A percentile compares a stretch with the other conserved stretches of the same genome.
Evolutionary conservation across 2,888 invertebrate genomes (phyloP).

Genomic region (Leucoma salicis): DNA sequence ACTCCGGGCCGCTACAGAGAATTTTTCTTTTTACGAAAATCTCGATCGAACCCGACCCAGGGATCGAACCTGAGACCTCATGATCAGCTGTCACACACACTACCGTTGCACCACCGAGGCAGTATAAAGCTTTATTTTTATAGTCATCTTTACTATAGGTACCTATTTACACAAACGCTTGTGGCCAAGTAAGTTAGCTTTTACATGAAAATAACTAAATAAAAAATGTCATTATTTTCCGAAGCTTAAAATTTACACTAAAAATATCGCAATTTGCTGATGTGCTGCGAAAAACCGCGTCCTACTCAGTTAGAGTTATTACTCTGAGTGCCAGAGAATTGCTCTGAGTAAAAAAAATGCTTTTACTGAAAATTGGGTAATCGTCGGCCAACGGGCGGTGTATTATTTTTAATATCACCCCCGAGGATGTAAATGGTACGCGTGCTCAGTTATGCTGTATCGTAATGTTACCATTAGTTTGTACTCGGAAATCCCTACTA

Average conservation of each 20-base stretch:
- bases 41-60: too few species aligned
- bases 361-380: slow-evolving; percentile 68
- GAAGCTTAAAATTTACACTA: slow-evolving; percentile 41
- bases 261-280: slow-evolving; percentile 58
- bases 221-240: too few species aligned
- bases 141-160: too few species aligned
- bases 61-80: too few species aligned
- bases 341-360: slow-evolving; percentile 38
- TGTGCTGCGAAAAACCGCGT: slow-evolving; percentile 46
- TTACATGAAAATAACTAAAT: too few species aligned
- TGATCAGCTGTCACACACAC: too few species aligned
- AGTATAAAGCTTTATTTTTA: too few species aligned
- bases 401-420: slow-evolving; percentile 58
- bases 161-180: too few species aligned
- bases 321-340: slow-evolving; percentile 37
- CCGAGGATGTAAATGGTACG: slow-evolving; percentile 39
- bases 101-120: too few species aligned
- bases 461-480: slow-evolving; percentile 38
- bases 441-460: slow-evolving; percentile 26
- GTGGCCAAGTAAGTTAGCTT: too few species aligned
- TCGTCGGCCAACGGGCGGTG: slow-evolving; percentile 54
- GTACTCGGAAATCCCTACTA: slow-evolving; percentile 36
- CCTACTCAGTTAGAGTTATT: slow-evolving; percentile 43
- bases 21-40: too few species aligned
- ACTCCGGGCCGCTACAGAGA: too few species aligned